Conservation (phyloP, 2,113 vertebrate species). For the Aptenodytes patagonicus region DNA sequence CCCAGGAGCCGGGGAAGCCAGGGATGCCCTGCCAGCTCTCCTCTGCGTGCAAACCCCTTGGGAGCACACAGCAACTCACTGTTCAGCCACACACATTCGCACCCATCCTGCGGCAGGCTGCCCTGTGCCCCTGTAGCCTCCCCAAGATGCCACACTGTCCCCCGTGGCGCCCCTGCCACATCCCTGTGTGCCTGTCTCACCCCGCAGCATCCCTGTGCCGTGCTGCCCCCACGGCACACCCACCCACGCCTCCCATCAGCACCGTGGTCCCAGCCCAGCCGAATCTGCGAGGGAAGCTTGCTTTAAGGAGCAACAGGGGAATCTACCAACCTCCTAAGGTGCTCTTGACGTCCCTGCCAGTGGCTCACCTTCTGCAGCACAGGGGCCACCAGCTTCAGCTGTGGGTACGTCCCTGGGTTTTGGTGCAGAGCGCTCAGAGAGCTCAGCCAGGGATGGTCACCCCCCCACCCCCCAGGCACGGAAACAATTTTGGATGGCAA, state of each 20-base stretch:
- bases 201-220: neutral
- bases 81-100: neutral
- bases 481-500: neutral
- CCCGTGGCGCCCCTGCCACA: neutral
- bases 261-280: fast-evolving
- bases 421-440: neutral
- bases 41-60: neutral
- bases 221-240: neutral
- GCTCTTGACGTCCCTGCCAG: neutral
- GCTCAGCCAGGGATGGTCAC: neutral
- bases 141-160: neutral
- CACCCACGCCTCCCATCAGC: fast-evolving
- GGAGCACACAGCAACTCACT: neutral
- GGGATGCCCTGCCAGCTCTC: neutral
- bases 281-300: neutral
- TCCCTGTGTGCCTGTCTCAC: neutral
- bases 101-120: neutral
- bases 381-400: neutral
- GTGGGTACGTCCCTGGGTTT: fast-evolving
- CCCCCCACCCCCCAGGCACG: neutral
- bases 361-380: fast-evolving
- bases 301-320: neutral
- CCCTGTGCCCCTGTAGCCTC: neutral
- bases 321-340: neutral
- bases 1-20: fast-evolving